phyloP scores from a whole-genome alignment of 2,888 invertebrate genomes.

The Yponomeuta sedellus region DNA sequence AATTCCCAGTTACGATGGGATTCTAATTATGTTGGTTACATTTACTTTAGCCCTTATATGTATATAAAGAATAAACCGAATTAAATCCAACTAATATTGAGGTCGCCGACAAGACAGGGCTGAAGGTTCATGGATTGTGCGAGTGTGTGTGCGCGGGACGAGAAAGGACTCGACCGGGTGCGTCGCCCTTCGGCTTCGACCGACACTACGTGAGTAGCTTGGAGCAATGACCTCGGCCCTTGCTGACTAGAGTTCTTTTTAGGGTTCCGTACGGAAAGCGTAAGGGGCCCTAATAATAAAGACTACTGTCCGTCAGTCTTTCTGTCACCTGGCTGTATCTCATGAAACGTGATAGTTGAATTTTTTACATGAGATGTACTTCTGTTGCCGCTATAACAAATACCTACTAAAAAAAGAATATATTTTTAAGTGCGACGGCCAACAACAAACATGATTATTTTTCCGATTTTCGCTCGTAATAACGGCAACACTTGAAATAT shows the following conservation, averaged over 20 bases:
- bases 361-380: not conserved
- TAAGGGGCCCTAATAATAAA: not conserved
- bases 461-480: not conserved
- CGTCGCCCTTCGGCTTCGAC: slow-evolving; percentile 56
- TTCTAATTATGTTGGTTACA: not conserved
- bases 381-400: not conserved
- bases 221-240: slow-evolving; percentile 68
- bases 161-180: slow-evolving; percentile 5
- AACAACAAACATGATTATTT: not conserved
- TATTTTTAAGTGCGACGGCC: too few relatives aligned
- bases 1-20: not conserved
- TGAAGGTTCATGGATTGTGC: not conserved
- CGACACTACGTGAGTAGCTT: slow-evolving; percentile 40
- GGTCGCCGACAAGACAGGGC: not conserved
- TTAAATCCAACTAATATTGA: not conserved
- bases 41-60: not conserved
- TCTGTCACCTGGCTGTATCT: not conserved
- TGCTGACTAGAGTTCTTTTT: slow-evolving; percentile 52
- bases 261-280: slow-evolving; percentile 20
- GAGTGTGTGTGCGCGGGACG: slow-evolving; percentile 5
- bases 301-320: not conserved
- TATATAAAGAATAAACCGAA: not conserved
- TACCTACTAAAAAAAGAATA: not conserved
- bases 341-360: not conserved
- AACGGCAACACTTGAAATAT: too few relatives aligned